Evolutionary conservation across 1,140 invertebrate species (phyloP).

Genomic region (Drosophila ficusphila): DNA sequence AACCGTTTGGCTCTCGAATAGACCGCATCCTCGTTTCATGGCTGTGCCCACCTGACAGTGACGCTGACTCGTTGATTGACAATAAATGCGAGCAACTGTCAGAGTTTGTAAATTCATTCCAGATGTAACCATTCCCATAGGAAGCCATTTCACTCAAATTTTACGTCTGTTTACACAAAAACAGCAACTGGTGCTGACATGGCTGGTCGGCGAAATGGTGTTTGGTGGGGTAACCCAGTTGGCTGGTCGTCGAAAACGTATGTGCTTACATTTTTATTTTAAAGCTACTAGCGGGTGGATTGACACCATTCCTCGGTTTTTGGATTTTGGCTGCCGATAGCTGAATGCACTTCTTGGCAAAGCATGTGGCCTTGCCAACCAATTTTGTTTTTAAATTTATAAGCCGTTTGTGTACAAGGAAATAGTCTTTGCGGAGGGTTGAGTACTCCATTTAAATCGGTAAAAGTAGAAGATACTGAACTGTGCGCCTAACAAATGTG

Average conservation of each 20-base stretch:
- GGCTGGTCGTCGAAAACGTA: constrained; percentile 26
- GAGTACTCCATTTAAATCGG: too few relatives aligned
- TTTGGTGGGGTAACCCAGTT: neutral
- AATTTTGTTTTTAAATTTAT: neutral
- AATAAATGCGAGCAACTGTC: constrained; percentile 70
- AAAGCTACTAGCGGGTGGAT: constrained; percentile 1
- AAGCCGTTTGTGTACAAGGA: too few relatives aligned
- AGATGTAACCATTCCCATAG: constrained; percentile 75
- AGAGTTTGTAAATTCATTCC: constrained; percentile 73
- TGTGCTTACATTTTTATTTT: constrained; percentile 41
- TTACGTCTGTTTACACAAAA: constrained; percentile 69
- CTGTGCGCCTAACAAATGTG: too few relatives aligned
- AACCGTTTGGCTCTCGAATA: constrained; percentile 3
- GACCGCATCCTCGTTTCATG: neutral
- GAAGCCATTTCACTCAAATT: constrained; percentile 71
- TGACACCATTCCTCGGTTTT: constrained; percentile 28
- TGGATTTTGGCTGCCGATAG: constrained; percentile 20
- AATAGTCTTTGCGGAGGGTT: too few relatives aligned
- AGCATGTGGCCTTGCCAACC: too few relatives aligned
- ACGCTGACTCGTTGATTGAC: constrained; percentile 69
- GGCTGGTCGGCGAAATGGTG: neutral
- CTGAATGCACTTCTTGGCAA: too few relatives aligned
- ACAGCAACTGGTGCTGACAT: constrained; percentile 63
- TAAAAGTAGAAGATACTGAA: too few relatives aligned
- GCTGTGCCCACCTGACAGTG: constrained; percentile 47